A percentile compares a stretch with the other conserved stretches of the same genome.
These are phyloP conservation scores for Dendrolimus houi DNA, from an alignment of 2,888 invertebrate species.

Conservation along the genomic window DNA sequence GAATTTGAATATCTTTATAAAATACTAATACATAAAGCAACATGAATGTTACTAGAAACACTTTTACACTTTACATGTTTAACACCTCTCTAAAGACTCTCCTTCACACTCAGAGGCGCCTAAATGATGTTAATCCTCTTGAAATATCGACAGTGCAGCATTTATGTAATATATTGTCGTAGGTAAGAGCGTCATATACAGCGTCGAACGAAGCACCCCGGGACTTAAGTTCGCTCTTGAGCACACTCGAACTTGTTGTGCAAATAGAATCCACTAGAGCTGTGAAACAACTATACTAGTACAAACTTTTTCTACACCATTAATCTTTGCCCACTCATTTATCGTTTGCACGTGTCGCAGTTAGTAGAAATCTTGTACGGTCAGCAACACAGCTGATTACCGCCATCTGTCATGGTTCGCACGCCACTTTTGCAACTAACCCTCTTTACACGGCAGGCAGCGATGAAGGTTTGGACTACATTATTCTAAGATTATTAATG, in stretches of 20 bases:
- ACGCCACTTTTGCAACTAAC: conserved; percentile 8
- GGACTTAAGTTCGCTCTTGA: not conserved
- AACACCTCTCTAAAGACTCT: too few species aligned
- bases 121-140: not conserved
- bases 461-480: not conserved
- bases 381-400: conserved; percentile 29
- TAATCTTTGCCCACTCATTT: conserved; percentile 47
- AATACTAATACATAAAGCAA: too few species aligned
- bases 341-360: conserved; percentile 40
- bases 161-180: not conserved
- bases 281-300: conserved; percentile 28
- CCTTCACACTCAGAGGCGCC: too few species aligned
- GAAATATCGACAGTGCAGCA: not conserved
- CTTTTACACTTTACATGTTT: too few species aligned
- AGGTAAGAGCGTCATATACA: not conserved
- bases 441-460: not conserved
- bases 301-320: conserved; percentile 42
- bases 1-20: too few species aligned
- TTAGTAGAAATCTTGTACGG: conserved; percentile 35
- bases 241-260: conserved; percentile 21
- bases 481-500: not conserved
- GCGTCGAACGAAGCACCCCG: not conserved
- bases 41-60: too few species aligned
- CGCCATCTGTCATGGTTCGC: conserved; percentile 23
- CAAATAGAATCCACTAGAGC: conserved; percentile 24